Conservation (phyloP, 2,888 invertebrate genomes). For the Creontiades dilutus region DNA sequence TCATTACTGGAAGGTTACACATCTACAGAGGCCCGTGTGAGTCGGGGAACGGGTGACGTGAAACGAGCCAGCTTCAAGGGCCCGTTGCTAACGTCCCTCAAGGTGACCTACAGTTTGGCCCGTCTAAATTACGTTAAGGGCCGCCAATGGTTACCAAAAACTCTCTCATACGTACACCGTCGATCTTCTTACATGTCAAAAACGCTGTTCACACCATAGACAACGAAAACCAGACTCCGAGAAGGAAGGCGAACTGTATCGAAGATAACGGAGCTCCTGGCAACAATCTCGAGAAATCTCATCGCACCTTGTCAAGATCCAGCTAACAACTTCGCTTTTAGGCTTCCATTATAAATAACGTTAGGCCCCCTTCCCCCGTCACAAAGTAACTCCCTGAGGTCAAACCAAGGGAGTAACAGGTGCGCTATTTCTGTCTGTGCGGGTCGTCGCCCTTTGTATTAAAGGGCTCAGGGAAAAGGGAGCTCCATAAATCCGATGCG, state of each 20-base stretch:
- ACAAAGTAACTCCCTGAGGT: neutral
- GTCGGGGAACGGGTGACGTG: too few species aligned
- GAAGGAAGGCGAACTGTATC: neutral
- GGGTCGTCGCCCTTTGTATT: conserved; percentile 46
- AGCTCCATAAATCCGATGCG: conserved; percentile 18
- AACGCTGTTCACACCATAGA: neutral
- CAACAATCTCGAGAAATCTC: conserved; percentile 20
- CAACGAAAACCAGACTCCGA: neutral
- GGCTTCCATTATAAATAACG: conserved; percentile 36
- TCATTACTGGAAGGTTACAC: too few species aligned
- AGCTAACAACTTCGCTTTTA: conserved; percentile 15
- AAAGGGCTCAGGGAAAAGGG: neutral
- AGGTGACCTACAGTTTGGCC: too few species aligned
- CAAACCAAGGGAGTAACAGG: conserved; percentile 28
- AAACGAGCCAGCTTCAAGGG: too few species aligned
- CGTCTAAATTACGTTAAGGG: too few species aligned
- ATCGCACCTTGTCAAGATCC: conserved; percentile 32
- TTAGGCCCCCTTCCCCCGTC: neutral
- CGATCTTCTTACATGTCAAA: too few species aligned
- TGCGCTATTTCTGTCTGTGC: conserved; percentile 33
- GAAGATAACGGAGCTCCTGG: neutral
- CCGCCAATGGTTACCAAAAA: too few species aligned
- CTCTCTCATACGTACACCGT: too few species aligned
- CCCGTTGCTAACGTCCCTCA: too few species aligned
- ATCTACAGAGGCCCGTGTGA: too few species aligned